A percentile compares a stretch with the other conserved stretches of the same genome.
Conservation (phyloP, 2,888 invertebrate genomes). For the Himalopsyche tibetana region DNA sequence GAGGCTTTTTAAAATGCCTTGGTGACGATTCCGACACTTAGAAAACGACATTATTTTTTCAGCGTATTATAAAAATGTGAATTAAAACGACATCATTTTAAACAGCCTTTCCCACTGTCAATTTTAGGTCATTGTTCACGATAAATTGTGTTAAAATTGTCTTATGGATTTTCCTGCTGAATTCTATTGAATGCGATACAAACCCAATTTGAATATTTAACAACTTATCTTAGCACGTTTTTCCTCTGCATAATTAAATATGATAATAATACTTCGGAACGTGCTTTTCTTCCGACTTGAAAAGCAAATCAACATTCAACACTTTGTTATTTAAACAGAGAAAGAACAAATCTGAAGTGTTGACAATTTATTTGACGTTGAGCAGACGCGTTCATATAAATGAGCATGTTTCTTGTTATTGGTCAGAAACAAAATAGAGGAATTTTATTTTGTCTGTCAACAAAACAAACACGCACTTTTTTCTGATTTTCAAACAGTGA, state of each 20-base stretch:
- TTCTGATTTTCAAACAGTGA: conserved; percentile 34
- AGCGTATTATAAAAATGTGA: too few relatives aligned
- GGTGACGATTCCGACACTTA: too few relatives aligned
- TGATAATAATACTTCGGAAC: too few relatives aligned
- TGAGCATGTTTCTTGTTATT: conserved; percentile 40
- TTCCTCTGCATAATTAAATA: too few relatives aligned
- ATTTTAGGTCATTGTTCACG: too few relatives aligned
- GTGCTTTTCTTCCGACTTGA: too few relatives aligned
- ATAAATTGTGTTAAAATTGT: too few relatives aligned
- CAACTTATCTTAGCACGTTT: neutral
- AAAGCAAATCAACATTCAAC: conserved; percentile 16
- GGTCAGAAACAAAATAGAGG: conserved; percentile 42
- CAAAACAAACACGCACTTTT: conserved; percentile 19
- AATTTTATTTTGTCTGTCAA: conserved; percentile 41
- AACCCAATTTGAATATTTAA: neutral
- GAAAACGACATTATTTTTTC: too few relatives aligned
- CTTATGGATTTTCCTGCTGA: too few relatives aligned
- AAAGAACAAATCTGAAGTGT: conserved; percentile 24
- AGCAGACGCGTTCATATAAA: conserved; percentile 38
- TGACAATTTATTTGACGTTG: conserved; percentile 42
- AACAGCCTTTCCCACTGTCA: too few relatives aligned
- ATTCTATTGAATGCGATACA: neutral
- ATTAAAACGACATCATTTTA: too few relatives aligned
- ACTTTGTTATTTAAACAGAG: conserved; percentile 3
- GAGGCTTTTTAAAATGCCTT: too few relatives aligned